phyloP scores from a whole-genome alignment of 2,888 invertebrate species.

The Drosophila tanythrix region DNA sequence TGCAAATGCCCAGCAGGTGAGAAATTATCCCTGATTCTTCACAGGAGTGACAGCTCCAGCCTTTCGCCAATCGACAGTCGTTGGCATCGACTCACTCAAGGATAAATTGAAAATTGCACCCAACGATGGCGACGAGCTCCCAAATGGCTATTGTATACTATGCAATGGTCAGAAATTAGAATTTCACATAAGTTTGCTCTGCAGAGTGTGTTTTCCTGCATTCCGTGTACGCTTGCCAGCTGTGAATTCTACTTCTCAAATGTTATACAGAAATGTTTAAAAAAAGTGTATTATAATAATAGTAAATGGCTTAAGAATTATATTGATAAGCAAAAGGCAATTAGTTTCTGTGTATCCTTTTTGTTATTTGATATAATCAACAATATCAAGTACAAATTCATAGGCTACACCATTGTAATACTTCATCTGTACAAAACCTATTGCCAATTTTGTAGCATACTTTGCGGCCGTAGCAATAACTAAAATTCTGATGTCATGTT shows the following conservation, averaged over 20 bases:
- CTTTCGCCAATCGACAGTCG: conserved; percentile 24
- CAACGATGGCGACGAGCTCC: not conserved
- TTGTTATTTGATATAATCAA: not conserved
- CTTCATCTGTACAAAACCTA: not conserved
- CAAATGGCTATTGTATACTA: not conserved
- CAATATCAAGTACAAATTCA: not conserved
- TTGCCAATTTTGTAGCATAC: conserved; percentile 6
- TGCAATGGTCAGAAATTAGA: no score
- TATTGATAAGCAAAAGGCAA: not conserved
- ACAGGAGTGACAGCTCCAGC: conserved; percentile 21
- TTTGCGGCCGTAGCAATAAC: not conserved
- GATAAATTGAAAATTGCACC: not conserved
- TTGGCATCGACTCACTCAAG: not conserved
- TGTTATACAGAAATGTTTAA: no score
- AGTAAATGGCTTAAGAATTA: not conserved
- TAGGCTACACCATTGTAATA: not conserved
- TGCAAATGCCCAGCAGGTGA: conserved; percentile 26
- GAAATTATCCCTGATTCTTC: conserved; percentile 5
- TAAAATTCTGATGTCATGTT: not conserved
- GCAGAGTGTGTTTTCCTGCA: no score
- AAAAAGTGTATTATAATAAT: no score
- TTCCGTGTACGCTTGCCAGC: no score
- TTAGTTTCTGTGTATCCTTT: not conserved
- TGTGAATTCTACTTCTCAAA: no score
- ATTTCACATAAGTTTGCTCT: no score